Base-by-base conservation (phyloP, 2,888 invertebrate genomes). In the Ephialtes manifestator region DNA sequence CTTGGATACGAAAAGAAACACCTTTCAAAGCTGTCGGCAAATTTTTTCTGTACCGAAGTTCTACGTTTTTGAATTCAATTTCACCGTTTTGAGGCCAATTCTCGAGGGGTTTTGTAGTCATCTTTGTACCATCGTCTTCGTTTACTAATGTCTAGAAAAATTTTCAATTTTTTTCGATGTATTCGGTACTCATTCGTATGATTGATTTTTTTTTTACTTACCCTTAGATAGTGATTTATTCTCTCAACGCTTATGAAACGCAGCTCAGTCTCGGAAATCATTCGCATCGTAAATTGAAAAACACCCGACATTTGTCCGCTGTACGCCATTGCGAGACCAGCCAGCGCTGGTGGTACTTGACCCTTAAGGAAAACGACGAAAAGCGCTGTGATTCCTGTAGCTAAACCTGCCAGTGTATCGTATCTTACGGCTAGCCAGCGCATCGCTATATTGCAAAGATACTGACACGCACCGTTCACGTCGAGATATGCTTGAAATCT, bases 301-400 rank as follows among this genome's bases (percentile, higher is more conserved):
- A 95, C 93, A n/a, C 95, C 95, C 51, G 95, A 95, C 88, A 96
- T 94, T 94, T 96, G 95, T 10, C 95, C 94, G 31, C 96, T 94
- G 88, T 96, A 96, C 0, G 96, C 94, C 85, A 96, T 92, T 0
- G 96, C 96, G 83, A 96, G 94, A 7, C 96, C 96, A 24, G 96
- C 96, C 80, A 95, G 94, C 0, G 96, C 95, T 0, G 96, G 95
- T 2, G 94, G 90, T 77, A 95, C 93, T 51, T 92, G 88, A 18
- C 94, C 93, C 81, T 93, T 94, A 0, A 95, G 91, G 10, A 94
- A 88, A 35, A 96, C 94, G 13, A 95, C 94, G 24, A 95, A 92
- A n/a, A 95, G 88, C 4, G 95, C 94, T 7, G 95, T 95, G 10
- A 94, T 90, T 31, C 94, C 93, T 1, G 95, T 94, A 28, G 95